Base-by-base conservation (phyloP, 1,140 invertebrate genomes). In the Oedothorax gibbosus region DNA sequence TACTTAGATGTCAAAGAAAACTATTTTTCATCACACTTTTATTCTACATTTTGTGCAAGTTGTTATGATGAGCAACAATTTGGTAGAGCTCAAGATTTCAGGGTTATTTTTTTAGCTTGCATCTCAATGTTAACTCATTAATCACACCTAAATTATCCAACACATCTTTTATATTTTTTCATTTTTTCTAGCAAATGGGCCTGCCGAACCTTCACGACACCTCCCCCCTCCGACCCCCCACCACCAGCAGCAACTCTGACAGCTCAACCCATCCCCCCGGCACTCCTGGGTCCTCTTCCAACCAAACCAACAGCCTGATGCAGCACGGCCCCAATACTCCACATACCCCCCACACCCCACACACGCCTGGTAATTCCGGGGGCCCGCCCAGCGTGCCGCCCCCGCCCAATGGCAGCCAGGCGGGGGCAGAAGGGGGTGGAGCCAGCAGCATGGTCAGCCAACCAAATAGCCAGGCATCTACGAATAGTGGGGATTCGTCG, bases 271-370 rank as follows among this genome's bases (percentile, higher is more conserved):
- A 86, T 9, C 75, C 71, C 20, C 78, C 56, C 35, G 66, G 60
- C 3, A 72, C 71, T 4, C 83, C 83, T 53, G 65, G 72, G 21
- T 77, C 83, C 11, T 78, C 83, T 66, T 85, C 83, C 12, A 83
- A 66, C 60, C 83, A 85, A 73, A 79, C 50, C 57, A 76, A 85
- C 54, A 77, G 49, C n/a, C 76, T 86, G 8, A 12, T 86, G 68
- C 85, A 86, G 49, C 85, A 86, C 81, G 85, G 85, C 60, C 95
- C 95, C 5, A 94, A 95, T 88, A 95, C 94, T 15, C 95, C 95
- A 7, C 95, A 96, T 88, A 96, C 95, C 60, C 95, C 95, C 18
- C 95, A 96, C 88, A 96, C 95, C 20, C 95, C 95, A 7, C 95
- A 95, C 72, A 88, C 87, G 56, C 86, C 87, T 18, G 84, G 87